A percentile compares a stretch with the other conserved stretches of the same genome.
These are phyloP conservation scores for Heliothis virescens DNA, from an alignment of 1,140 invertebrate genomes.

Conservation along the genomic window DNA sequence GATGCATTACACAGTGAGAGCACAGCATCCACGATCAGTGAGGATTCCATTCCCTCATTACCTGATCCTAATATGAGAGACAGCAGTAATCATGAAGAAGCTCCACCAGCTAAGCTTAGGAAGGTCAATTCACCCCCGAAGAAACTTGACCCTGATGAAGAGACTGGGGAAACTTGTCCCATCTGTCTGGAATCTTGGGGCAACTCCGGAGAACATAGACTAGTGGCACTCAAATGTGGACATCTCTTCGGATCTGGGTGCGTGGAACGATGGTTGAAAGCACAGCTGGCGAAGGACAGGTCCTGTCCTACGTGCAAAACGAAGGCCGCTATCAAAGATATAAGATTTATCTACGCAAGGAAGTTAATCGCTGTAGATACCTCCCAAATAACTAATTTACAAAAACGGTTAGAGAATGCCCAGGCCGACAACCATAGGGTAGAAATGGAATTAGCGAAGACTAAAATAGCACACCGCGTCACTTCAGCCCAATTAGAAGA, in stretches of 20 bases:
- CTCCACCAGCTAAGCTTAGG: slow-evolving; percentile 75
- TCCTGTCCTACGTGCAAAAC: slow-evolving; percentile 96
- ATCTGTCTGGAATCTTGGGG: slow-evolving; percentile 96
- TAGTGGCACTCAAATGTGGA: slow-evolving; percentile 94
- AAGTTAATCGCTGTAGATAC: slow-evolving; percentile 85
- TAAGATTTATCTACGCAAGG: slow-evolving; percentile 88
- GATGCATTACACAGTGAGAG: neutral
- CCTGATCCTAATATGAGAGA: slow-evolving; percentile 21
- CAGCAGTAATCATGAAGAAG: slow-evolving; percentile 50
- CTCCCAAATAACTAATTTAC: slow-evolving; percentile 85
- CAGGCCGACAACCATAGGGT: slow-evolving; percentile 73
- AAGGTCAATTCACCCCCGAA: slow-evolving; percentile 65
- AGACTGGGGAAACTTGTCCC: slow-evolving; percentile 91
- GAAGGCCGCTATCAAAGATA: slow-evolving; percentile 90
- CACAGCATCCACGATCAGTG: neutral
- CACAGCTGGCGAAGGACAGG: slow-evolving; percentile 74
- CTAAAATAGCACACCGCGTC: slow-evolving; percentile 77
- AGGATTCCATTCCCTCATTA: slow-evolving; percentile 38
- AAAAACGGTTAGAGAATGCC: slow-evolving; percentile 82
- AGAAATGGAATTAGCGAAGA: slow-evolving; percentile 76
- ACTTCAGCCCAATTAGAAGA: slow-evolving; percentile 82
- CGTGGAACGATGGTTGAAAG: slow-evolving; percentile 92
- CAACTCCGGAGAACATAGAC: slow-evolving; percentile 93
- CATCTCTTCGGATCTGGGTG: slow-evolving; percentile 96
- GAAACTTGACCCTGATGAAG: slow-evolving; percentile 87